Percentiles rank a stretch among this genome's conserved stretches.
These are phyloP conservation scores for Podiceps cristatus DNA, from an alignment of 2,113 vertebrate genomes.

Conservation along the genomic window DNA sequence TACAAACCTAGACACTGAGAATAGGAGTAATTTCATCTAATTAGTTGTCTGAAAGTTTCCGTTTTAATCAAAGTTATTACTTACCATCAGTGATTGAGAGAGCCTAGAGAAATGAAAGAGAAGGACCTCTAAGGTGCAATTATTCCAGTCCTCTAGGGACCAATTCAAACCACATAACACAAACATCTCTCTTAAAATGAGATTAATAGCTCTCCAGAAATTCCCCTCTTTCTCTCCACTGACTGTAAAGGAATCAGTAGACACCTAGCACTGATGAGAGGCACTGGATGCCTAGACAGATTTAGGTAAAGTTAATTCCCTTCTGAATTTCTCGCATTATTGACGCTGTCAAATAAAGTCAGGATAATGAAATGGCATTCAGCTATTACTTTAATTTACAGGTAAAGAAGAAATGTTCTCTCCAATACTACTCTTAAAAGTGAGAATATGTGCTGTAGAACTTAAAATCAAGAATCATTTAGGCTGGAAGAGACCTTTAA, in stretches of 20 bases:
- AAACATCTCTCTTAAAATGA: slow-evolving; percentile 27
- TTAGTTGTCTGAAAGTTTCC: slow-evolving; percentile 11
- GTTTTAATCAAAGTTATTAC: slow-evolving; percentile 55
- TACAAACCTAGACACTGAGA: not conserved
- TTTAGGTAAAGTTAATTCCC: not conserved
- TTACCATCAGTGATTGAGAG: slow-evolving; percentile 7
- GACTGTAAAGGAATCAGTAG: not conserved
- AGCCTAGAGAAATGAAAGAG: slow-evolving; percentile 11
- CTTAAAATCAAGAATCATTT: too few species aligned
- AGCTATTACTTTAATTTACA: not conserved
- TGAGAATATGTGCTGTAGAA: not conserved
- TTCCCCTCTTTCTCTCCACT: not conserved
- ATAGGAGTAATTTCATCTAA: not conserved
- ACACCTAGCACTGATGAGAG: not conserved
- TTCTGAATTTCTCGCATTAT: not conserved
- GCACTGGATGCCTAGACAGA: not conserved
- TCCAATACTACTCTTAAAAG: not conserved
- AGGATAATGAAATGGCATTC: not conserved
- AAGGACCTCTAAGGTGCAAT: not conserved
- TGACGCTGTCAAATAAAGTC: not conserved
- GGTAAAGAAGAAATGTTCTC: not conserved
- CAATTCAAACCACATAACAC: slow-evolving; percentile 11
- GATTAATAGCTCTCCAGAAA: slow-evolving; percentile 18
- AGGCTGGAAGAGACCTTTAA: too few species aligned
- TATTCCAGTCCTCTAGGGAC: not conserved